Conservation (phyloP, 2,113 vertebrate species). For the Corvus moneduloides region DNA sequence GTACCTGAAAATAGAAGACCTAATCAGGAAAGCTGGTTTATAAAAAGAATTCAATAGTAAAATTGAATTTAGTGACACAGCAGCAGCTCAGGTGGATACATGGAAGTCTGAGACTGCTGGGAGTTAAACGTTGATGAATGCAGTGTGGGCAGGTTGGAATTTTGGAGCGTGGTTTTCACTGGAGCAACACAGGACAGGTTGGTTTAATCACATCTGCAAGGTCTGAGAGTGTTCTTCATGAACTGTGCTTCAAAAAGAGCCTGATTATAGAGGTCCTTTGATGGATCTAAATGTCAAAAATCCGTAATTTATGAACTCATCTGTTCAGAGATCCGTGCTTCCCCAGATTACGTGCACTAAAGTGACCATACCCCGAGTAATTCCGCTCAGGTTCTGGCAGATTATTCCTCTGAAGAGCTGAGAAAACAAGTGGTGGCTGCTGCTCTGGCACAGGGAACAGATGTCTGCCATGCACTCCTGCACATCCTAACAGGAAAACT, state of each 20-base stretch:
- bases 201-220: not conserved
- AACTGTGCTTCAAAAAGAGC: not conserved
- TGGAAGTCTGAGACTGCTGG: not conserved
- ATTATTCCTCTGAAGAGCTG: not conserved
- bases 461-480: not conserved
- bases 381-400: not conserved
- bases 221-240: not conserved
- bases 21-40: not conserved
- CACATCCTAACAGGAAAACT: constrained; percentile 9
- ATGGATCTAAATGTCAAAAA: not conserved
- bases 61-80: not conserved
- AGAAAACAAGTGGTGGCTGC: not conserved
- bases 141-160: accelerated
- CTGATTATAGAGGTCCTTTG: not conserved
- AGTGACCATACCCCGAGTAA: not conserved
- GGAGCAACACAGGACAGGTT: not conserved
- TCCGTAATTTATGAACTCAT: not conserved
- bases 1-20: not conserved
- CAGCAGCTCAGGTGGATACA: not conserved
- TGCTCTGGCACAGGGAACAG: constrained; percentile 1
- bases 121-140: not conserved
- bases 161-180: not conserved
- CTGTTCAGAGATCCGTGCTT: not conserved
- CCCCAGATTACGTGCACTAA: not conserved
- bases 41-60: not conserved